Conservation (phyloP, 2,888 invertebrate species). For the Dryomyza anilis region DNA sequence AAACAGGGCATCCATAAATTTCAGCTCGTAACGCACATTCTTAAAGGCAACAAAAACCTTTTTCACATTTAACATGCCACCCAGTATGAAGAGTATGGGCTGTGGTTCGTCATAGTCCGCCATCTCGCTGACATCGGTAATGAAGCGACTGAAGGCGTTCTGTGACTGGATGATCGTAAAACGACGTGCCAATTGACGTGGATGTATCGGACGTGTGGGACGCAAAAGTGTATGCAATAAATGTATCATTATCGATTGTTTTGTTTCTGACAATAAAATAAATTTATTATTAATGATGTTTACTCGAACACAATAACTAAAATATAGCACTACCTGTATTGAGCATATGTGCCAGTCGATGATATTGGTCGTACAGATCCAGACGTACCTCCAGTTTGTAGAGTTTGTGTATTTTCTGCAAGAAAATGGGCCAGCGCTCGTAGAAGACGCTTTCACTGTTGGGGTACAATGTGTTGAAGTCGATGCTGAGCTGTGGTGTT, state of each 20-base stretch:
- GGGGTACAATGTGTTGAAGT: constrained; percentile 18
- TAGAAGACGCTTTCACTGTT: constrained; percentile 14
- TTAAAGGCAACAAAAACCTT: constrained; percentile 18
- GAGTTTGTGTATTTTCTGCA: constrained; percentile 18
- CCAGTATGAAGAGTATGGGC: constrained; percentile 18
- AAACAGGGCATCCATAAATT: constrained; percentile 10
- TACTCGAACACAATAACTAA: background rate
- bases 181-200: constrained; percentile 16
- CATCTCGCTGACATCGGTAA: constrained; percentile 14
- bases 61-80: constrained; percentile 12
- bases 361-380: constrained; percentile 17
- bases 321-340: too few species aligned
- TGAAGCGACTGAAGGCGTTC: constrained; percentile 4
- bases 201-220: constrained; percentile 12
- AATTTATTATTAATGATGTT: background rate
- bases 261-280: constrained; percentile 4
- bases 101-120: constrained; percentile 7
- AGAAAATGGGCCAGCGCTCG: constrained; percentile 20
- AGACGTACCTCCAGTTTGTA: constrained; percentile 13
- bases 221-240: constrained; percentile 12
- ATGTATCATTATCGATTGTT: constrained; percentile 12
- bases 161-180: constrained; percentile 17
- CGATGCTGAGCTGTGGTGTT: constrained; percentile 17
- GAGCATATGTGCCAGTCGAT: too few species aligned
- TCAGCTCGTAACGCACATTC: constrained; percentile 11